These are phyloP conservation scores for Xanthorhoe designata DNA, from an alignment of 2,888 invertebrate species.

Conservation along the genomic window DNA sequence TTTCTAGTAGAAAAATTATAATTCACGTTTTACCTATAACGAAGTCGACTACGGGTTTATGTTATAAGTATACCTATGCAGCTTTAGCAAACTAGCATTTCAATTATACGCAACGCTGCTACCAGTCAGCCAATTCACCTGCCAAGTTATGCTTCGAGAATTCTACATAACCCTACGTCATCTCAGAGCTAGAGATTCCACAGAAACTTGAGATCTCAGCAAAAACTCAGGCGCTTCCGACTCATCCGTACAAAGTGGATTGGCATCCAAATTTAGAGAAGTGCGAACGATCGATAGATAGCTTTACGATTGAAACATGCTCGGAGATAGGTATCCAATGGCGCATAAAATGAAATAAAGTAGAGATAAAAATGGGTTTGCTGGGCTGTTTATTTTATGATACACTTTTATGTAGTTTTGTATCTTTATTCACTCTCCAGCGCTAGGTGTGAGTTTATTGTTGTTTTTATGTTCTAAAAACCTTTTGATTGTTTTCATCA, in stretches of 20 bases:
- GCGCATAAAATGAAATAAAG: slow-evolving; percentile 52
- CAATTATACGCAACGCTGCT: slow-evolving; percentile 41
- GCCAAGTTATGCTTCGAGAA: slow-evolving; percentile 32
- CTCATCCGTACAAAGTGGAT: slow-evolving; percentile 46
- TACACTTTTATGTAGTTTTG: slow-evolving; percentile 38
- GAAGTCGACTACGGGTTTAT: slow-evolving; percentile 22
- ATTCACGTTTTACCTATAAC: slow-evolving; percentile 29
- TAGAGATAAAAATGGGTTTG: slow-evolving; percentile 44
- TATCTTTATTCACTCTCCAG: slow-evolving; percentile 32
- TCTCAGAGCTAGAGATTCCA: slow-evolving; percentile 11
- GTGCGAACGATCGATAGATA: slow-evolving; percentile 48
- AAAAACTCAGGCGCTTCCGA: slow-evolving; percentile 35
- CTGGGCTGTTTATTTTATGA: slow-evolving; percentile 43
- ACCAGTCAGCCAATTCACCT: slow-evolving; percentile 36
- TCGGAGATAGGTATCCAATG: slow-evolving; percentile 50
- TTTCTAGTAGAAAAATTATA: slow-evolving; percentile 25
- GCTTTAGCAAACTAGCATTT: slow-evolving; percentile 36
- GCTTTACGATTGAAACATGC: slow-evolving; percentile 52
- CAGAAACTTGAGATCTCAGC: slow-evolving; percentile 33
- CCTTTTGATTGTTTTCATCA: slow-evolving; percentile 15
- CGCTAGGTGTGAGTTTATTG: slow-evolving; percentile 16
- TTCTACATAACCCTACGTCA: slow-evolving; percentile 37
- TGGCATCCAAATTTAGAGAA: slow-evolving; percentile 44
- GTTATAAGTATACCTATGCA: slow-evolving; percentile 32
- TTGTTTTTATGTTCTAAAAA: slow-evolving; percentile 25